Evolutionary conservation across 53 echinoderm and acorn worm species (phyloP), one percentile per base, ranked within the genome.

Genomic region (Holothuria leucospilota): DNA sequence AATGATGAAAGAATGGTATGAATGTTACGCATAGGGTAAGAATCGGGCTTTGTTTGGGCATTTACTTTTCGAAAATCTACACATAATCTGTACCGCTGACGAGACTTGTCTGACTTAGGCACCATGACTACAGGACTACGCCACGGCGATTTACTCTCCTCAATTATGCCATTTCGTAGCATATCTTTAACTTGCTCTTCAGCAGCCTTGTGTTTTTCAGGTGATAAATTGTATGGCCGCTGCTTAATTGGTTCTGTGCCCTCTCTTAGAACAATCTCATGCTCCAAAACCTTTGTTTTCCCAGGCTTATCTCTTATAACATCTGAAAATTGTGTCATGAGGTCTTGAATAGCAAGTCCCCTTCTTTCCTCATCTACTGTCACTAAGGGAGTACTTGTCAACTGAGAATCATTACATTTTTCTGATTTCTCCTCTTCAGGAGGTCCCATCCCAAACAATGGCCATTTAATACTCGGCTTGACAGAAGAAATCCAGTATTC

Each of bases 41-140:
- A 88, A 68, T 88, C 91, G 56, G 63, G 42, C 59, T 88, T 91
- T 28, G 91, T 87, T 20, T 88, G 84, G 7, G 69, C 27, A 74
- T 91, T 91, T 28, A 91, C 39, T 29, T 77, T 73, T 10, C 84
- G 39, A 69, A 75, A 91, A 59, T 91, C 88, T 6, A 91, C 74
- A 56, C 91, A 91, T 29, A 87, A 42, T 28, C 91, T 30, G 69
- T 78, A 70, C 51, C 53, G 30, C 34, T 71, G 71, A 39, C 71
- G 71, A 71, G 71, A 30, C 34, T 70, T 29, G 15, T 85, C 46
- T 34, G 46, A 64, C 62, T 84, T 85, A n/a, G 89, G 89, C 39
- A 89, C 89, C 75, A 84, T 84, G 71, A 73, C 13, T 52, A 84
- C 51, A 73, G 73, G 58, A 77, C 84, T 74, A 62, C 84, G 71